phyloP scores from a whole-genome alignment of 2,888 invertebrate species.

The Glyphotaelius pellucidus region DNA sequence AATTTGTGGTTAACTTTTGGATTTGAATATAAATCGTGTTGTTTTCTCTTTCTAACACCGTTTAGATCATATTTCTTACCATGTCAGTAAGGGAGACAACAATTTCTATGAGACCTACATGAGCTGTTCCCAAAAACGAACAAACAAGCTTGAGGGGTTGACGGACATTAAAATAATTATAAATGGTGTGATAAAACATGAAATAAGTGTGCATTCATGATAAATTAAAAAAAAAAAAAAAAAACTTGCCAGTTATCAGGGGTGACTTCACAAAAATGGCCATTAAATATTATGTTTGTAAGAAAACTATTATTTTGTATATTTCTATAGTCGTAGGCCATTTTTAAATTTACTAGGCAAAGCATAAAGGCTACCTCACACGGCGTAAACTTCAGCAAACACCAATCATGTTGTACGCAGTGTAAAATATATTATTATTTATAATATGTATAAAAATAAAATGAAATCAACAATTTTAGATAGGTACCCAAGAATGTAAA shows the following conservation, averaged over 20 bases:
- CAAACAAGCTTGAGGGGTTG: neutral
- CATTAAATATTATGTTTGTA: neutral
- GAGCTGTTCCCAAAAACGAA: no score
- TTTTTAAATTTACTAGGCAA: neutral
- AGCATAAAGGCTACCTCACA: neutral
- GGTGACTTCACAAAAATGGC: neutral
- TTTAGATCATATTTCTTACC: no score
- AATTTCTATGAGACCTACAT: no score
- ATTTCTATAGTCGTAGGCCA: neutral
- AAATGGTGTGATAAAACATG: neutral
- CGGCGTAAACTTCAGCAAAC: neutral
- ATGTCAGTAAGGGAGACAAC: no score
- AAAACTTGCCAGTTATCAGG: neutral
- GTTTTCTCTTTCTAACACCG: no score
- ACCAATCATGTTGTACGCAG: neutral
- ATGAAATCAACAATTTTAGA: neutral
- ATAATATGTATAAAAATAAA: neutral
- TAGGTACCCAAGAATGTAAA: neutral
- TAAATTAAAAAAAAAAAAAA: neutral
- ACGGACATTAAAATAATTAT: neutral
- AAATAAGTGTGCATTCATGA: neutral
- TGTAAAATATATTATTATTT: neutral
- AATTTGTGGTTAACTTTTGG: no score
- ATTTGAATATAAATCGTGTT: no score
- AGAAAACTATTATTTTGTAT: neutral